phyloP scores from a whole-genome alignment of 1,140 invertebrate species.

The Prorops nasuta region DNA sequence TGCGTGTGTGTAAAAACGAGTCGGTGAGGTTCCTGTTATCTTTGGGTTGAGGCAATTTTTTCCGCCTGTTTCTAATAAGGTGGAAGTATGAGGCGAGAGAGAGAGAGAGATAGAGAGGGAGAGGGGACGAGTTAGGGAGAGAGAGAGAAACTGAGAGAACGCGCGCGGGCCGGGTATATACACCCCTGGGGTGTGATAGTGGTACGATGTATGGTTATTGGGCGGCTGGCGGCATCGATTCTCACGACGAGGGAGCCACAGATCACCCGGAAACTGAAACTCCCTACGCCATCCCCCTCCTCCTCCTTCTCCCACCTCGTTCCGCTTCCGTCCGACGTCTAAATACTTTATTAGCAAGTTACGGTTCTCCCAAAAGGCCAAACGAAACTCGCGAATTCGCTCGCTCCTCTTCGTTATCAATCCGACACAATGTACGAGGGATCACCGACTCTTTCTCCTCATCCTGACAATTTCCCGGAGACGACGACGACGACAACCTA shows the following conservation, averaged over 20 bases:
- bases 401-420: too few species aligned
- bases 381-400: too few species aligned
- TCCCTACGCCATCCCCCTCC: conserved; percentile 14
- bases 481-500: too few species aligned
- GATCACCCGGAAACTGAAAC: conserved; percentile 53
- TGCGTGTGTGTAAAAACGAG: too few species aligned
- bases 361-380: too few species aligned
- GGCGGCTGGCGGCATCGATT: conserved; percentile 53
- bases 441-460: too few species aligned
- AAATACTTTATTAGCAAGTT: conserved; percentile 49
- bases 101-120: not conserved
- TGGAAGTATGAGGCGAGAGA: not conserved
- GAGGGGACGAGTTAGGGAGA: not conserved
- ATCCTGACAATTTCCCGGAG: too few species aligned
- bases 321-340: conserved; percentile 38
- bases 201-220: conserved; percentile 55
- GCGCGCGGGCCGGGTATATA: conserved; percentile 28
- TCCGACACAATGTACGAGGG: too few species aligned
- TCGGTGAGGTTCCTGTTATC: too few species aligned
- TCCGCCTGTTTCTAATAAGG: not conserved
- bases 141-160: not conserved
- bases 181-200: conserved; percentile 52
- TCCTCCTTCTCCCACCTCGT: conserved; percentile 5
- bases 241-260: conserved; percentile 53
- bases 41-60: too few species aligned